A percentile compares a stretch with the other conserved stretches of the same genome.
phyloP scores from a whole-genome alignment of 2,888 invertebrate genomes.

The Stenoptilia bipunctidactyla region DNA sequence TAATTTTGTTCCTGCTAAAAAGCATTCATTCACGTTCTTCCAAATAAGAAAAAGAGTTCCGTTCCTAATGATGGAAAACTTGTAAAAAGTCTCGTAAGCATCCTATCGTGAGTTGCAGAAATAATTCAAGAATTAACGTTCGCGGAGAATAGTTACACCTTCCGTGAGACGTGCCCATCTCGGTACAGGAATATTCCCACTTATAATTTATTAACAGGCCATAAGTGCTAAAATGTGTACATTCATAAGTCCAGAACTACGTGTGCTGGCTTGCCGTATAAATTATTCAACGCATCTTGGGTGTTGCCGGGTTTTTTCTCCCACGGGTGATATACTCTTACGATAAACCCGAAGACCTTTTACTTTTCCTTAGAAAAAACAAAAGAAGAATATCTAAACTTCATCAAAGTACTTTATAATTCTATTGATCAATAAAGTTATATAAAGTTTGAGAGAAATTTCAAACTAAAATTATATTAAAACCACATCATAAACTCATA shows the following conservation, averaged over 20 bases:
- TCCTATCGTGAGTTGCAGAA: constrained; percentile 38
- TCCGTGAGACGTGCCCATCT: constrained; percentile 49
- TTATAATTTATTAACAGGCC: constrained; percentile 65
- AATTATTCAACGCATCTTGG: constrained; percentile 47
- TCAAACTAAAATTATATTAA: too few species aligned
- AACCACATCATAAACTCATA: too few species aligned
- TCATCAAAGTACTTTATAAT: too few species aligned
- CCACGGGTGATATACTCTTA: not conserved
- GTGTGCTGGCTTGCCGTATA: constrained; percentile 41
- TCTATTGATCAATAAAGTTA: too few species aligned
- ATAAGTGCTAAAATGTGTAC: constrained; percentile 68
- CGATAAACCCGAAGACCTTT: constrained; percentile 9
- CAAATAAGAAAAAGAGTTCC: constrained; percentile 14
- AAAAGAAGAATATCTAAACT: too few species aligned
- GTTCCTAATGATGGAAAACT: constrained; percentile 21
- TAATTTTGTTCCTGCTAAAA: not conserved
- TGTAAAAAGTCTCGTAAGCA: constrained; percentile 23
- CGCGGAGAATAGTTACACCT: constrained; percentile 7
- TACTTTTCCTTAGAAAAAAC: constrained; percentile 23
- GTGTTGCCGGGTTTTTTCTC: constrained; percentile 14
- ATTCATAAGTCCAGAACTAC: constrained; percentile 51
- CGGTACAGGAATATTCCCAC: constrained; percentile 29
- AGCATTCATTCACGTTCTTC: constrained; percentile 9
- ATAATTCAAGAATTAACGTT: constrained; percentile 26
- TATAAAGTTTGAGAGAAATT: too few species aligned